Percentiles rank a stretch among this genome's conserved stretches.
phyloP scores from a whole-genome alignment of 2,113 vertebrate species.

The Perccottus glenii region DNA sequence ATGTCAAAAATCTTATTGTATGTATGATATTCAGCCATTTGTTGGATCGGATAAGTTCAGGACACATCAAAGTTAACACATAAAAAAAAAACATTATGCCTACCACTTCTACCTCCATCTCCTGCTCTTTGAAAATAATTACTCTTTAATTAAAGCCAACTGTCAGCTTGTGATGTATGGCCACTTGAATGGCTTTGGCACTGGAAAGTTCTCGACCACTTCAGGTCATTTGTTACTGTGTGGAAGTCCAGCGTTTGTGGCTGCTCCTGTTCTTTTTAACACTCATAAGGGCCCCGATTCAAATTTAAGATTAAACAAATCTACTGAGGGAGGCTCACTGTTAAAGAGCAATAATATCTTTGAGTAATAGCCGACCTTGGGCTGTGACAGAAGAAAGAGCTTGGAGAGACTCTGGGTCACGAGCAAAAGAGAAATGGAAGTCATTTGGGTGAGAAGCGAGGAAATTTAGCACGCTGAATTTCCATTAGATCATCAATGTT shows the following conservation, averaged over 20 bases:
- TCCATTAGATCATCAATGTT: not conserved
- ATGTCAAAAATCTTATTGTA: too few relatives aligned
- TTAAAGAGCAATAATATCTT: constrained; percentile 10
- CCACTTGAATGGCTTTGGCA: constrained; percentile 23
- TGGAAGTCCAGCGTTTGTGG: constrained; percentile 17
- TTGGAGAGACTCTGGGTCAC: not conserved
- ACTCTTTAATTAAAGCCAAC: constrained; percentile 39
- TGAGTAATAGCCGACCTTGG: constrained; percentile 29
- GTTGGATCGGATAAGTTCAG: too few relatives aligned
- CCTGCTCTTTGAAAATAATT: constrained; percentile 18
- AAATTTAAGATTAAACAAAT: constrained; percentile 38
- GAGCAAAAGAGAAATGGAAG: not conserved
- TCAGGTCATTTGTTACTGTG: constrained; percentile 31
- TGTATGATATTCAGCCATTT: too few relatives aligned
- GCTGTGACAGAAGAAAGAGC: not conserved
- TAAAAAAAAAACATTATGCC: too few relatives aligned
- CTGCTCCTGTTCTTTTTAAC: constrained; percentile 19
- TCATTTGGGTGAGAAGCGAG: not conserved
- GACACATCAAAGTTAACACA: not conserved
- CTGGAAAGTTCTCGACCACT: constrained; percentile 23
- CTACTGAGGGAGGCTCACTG: constrained; percentile 15
- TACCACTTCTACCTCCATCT: constrained; percentile 15
- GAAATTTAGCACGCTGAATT: not conserved
- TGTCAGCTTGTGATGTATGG: constrained; percentile 43
- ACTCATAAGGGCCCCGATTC: constrained; percentile 26